These are phyloP conservation scores for Ashinkailepas kermadecensis DNA, from an alignment of 2,888 invertebrate species.

Conservation along the genomic window DNA sequence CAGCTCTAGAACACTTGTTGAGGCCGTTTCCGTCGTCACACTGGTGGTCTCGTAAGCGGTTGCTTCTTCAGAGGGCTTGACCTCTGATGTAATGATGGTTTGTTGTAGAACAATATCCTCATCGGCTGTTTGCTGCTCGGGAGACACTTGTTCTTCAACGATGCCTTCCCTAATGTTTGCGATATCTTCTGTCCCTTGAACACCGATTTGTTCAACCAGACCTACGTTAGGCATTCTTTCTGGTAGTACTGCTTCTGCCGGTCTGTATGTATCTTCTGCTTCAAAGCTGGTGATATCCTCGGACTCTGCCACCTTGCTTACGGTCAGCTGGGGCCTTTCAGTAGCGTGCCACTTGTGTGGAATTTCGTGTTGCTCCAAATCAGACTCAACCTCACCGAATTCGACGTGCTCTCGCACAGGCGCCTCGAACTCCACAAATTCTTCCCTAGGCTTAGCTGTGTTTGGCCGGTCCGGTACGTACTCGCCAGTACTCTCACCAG, in stretches of 20 bases:
- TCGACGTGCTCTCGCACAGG: not conserved
- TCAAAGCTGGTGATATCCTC: constrained; percentile 13
- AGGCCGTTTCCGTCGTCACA: not conserved
- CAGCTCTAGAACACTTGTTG: not conserved
- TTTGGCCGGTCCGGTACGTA: not conserved
- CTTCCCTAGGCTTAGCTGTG: not conserved
- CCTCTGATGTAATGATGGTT: not conserved
- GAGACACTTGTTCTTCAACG: not conserved
- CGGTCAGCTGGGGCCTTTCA: not conserved
- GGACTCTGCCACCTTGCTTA: not conserved
- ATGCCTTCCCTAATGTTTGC: not conserved
- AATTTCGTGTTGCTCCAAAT: not conserved
- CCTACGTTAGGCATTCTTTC: not conserved
- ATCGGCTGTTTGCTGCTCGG: not conserved
- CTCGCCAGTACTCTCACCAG: not conserved
- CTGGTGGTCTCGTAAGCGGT: not conserved
- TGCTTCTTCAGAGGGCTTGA: not conserved
- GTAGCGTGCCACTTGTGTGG: not conserved
- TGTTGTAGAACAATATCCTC: not conserved
- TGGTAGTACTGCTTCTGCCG: not conserved
- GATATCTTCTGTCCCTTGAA: not conserved
- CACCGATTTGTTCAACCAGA: not conserved
- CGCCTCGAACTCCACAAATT: not conserved
- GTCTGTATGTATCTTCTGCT: not conserved
- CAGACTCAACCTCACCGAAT: not conserved